Percentiles rank a stretch among this genome's conserved stretches.
Evolutionary conservation across 1,140 invertebrate species (phyloP).

Genomic region (Octopus bimaculoides): DNA sequence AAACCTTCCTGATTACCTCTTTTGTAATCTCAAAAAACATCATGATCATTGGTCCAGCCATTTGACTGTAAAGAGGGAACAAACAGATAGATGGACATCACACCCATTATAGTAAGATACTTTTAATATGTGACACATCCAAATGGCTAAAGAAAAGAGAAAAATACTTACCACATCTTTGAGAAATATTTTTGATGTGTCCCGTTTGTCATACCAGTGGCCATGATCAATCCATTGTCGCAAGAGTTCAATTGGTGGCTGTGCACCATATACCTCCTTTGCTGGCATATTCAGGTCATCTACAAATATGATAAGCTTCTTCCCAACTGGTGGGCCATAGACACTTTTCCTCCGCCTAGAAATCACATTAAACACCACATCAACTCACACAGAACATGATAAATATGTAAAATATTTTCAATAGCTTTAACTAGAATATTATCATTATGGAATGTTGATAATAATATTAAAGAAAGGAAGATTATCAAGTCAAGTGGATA

Average conservation of each 20-base stretch:
- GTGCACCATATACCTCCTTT: slow-evolving; percentile 59
- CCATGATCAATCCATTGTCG: slow-evolving; percentile 58
- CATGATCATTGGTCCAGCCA: not conserved
- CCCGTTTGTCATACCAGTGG: slow-evolving; percentile 58
- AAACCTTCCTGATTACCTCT: not conserved
- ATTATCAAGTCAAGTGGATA: too few species aligned
- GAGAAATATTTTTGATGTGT: slow-evolving; percentile 55
- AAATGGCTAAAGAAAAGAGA: not conserved
- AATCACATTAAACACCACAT: not conserved
- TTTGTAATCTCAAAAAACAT: not conserved
- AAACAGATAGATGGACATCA: not conserved
- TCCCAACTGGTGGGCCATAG: slow-evolving; percentile 58
- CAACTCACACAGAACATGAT: not conserved
- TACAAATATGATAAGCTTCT: slow-evolving; percentile 58
- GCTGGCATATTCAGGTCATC: slow-evolving; percentile 60
- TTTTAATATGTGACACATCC: not conserved
- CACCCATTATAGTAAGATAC: not conserved
- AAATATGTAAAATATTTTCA: not conserved
- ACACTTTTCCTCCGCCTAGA: slow-evolving; percentile 59
- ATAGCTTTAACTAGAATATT: not conserved
- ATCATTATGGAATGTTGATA: not conserved
- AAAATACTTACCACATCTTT: slow-evolving; percentile 62
- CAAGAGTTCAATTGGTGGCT: slow-evolving; percentile 59
- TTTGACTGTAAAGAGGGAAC: not conserved
- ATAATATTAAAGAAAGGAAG: too few species aligned